Conservation (phyloP, 1,140 invertebrate genomes). For the Microplitis mediator region DNA sequence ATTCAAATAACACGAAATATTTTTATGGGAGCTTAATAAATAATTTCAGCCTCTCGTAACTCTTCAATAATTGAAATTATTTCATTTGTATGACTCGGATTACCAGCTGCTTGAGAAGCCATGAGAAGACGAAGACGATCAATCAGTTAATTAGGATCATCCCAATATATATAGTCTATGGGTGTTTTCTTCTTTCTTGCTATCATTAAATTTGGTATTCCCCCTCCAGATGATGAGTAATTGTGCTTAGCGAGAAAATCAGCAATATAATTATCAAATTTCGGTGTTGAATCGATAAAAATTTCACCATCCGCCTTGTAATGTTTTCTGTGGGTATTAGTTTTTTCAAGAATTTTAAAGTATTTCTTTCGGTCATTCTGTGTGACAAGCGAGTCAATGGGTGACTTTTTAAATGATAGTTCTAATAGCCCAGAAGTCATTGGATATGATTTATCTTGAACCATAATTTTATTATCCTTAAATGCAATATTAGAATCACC, state of each 20-base stretch:
- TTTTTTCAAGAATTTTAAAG: neutral
- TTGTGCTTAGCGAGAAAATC: neutral
- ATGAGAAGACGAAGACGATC: neutral
- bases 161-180: constrained; percentile 11
- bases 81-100: constrained; percentile 3
- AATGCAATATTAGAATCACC: constrained; percentile 13
- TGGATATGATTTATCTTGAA: neutral
- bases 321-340: constrained; percentile 10
- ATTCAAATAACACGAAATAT: neutral
- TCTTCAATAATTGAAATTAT: constrained; percentile 18
- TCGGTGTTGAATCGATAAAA: neutral
- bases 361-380: constrained; percentile 7
- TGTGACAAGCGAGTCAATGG: neutral
- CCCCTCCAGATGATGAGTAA: neutral
- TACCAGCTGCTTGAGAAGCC: constrained; percentile 7
- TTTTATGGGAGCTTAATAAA: neutral
- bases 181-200: neutral
- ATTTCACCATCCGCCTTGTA: neutral
- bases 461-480: neutral
- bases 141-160: constrained; percentile 8
- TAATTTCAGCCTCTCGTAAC: constrained; percentile 8
- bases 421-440: neutral
- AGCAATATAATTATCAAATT: neutral
- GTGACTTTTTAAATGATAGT: constrained; percentile 10
- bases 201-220: neutral